Base-by-base conservation (phyloP, 1,140 invertebrate genomes). In the Hetaerina americana region DNA sequence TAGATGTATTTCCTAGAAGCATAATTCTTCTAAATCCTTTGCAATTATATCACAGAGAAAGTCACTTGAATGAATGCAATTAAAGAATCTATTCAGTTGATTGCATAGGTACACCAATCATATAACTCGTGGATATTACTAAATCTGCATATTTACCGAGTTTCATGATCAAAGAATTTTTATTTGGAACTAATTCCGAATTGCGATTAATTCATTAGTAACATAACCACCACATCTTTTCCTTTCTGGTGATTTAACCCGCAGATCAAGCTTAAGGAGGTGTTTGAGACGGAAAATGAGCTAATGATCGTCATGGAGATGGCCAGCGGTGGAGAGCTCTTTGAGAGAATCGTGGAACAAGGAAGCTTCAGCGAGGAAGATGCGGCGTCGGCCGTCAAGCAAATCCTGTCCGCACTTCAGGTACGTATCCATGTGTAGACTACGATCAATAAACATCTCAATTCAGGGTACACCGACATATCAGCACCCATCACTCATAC, bases 351-450 rank as follows among this genome's bases (percentile, higher is more conserved):
- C 72, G 83, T 84, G 0, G 78, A 80, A 8, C 74, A 80, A 57
- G 83, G 83, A 0, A 79, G 77, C 71, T 84, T 84, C 77, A 82
- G 79, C 66, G 84, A 85, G 74, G 80, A 79, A 72, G 84, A 84
- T 77, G 84, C 84, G 10, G 80, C 84, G 1, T 74, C 76, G 66
- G 81, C 82, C 26, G 77, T 84, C 0, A 74, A 74, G 28, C 78
- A 84, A 75, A 81, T 83, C 66, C 76, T 85, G 1, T 74, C 75
- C 66, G 84, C 81, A 1, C 73, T 84, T 15, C 75, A 81, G 77
- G 84, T 84, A 76, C 75, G 72, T 66, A 0, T 15, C n/a, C n/a
- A n/a, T n/a, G n/a, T n/a, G n/a, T n/a, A n/a, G n/a, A n/a, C n/a
- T n/a, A n/a, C n/a, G n/a, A n/a, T n/a, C n/a, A n/a, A n/a, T n/a